Evolutionary conservation across 37 sponge, comb jelly and placozoan genomes (phyloP), one percentile per base, ranked within the genome.

Genomic region (Cliona cf. orientalis): DNA sequence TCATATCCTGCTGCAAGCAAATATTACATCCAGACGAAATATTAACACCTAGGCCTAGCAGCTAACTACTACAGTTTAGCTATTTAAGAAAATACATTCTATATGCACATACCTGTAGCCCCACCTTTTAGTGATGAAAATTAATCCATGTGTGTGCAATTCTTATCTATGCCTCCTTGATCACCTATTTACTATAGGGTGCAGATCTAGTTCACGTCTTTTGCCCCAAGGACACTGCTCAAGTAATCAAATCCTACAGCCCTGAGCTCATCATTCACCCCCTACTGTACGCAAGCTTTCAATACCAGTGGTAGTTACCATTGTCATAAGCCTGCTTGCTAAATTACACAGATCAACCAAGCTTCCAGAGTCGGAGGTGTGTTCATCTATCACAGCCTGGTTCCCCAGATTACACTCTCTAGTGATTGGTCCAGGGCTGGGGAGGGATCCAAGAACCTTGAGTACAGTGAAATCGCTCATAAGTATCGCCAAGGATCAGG

Each of bases 231-330:
- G 58, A 58, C 43, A 97, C 99, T 36, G 94, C 96, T 35, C 43
- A 69, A n/a, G 94, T 90, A 41, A 98, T 98, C 87, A 98, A 98
- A 69, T 86, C 95, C 14, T 98, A 98, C 87, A 92, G 91, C 41
- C 99, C 99, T 34, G 99, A 98, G 57, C 86, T 98, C 7, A 98
- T 98, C 68, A 97, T 98, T 0, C 89, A 94, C 37, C 99, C 99
- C 14, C 70, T 98, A 2, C 74, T 98, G 89, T 94, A 69, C 74
- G 90, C 46, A n/a, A n/a, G n/a, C n/a, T n/a, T n/a, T n/a, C n/a
- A n/a, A n/a, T n/a, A n/a, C n/a, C n/a, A n/a, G n/a, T n/a, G n/a
- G n/a, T n/a, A n/a, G n/a, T n/a, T n/a, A n/a, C n/a, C n/a, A n/a
- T n/a, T n/a, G n/a, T n/a, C n/a, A n/a, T n/a, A n/a, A n/a, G n/a